Percentiles rank a stretch among this genome's conserved stretches.
Conservation (phyloP, 2,797 vertebrate genomes). For the Lophotriccus pileatus region DNA sequence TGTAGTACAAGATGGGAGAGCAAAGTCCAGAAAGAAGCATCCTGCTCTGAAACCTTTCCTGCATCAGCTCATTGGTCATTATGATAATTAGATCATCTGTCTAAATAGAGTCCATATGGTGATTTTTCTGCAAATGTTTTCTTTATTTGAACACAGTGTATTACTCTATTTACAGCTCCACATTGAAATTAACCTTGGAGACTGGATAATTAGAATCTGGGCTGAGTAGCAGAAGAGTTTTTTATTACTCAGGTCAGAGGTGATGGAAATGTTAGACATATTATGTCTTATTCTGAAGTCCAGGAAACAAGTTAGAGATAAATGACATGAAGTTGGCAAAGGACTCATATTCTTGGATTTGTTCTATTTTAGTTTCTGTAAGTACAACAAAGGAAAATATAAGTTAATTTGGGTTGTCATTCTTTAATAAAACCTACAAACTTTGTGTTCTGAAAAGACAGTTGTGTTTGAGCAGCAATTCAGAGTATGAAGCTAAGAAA, state of each 20-base stretch:
- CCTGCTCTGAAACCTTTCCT: slow-evolving; percentile 42
- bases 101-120: slow-evolving; percentile 58
- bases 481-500: neutral
- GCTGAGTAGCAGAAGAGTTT: neutral
- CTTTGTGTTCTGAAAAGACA: neutral
- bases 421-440: neutral
- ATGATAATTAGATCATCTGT: slow-evolving; percentile 67
- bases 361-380: neutral
- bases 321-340: neutral
- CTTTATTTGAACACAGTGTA: slow-evolving; percentile 52
- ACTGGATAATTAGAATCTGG: slow-evolving; percentile 9
- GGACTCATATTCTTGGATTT: neutral
- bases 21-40: slow-evolving; percentile 45
- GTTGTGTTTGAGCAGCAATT: neutral
- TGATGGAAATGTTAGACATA: neutral
- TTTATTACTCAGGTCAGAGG: neutral
- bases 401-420: neutral
- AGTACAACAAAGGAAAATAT: neutral
- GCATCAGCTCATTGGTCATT: slow-evolving; percentile 45
- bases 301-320: neutral
- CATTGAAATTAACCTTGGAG: slow-evolving; percentile 59
- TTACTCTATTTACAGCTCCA: slow-evolving; percentile 39
- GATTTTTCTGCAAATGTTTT: slow-evolving; percentile 66
- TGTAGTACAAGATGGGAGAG: slow-evolving; percentile 21
- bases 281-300: neutral